Base-by-base conservation (phyloP, 2,113 vertebrate genomes). In the Athene noctua region DNA sequence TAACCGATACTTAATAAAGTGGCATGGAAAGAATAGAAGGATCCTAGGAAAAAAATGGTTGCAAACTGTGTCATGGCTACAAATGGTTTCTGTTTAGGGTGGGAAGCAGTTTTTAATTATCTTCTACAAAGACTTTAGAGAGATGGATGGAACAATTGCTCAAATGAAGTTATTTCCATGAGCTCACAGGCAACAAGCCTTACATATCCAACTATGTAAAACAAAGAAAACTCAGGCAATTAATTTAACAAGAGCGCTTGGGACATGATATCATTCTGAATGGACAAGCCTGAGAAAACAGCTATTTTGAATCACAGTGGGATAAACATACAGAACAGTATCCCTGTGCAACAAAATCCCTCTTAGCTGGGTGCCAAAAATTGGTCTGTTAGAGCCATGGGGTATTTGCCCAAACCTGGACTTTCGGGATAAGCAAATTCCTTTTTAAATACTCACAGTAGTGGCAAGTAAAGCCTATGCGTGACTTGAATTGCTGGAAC, bases 201-300 rank as follows among this genome's bases (percentile, higher is more conserved):
- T 87, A 51, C 78, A 92, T 95, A 63, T 34, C 65, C 93, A 88
- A 22, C 71, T 51, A 62, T 0, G 2, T 87, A 91, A 88, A 91
- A 29, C 73, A 91, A 92, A 92, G 83, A 55, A 82, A 95, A 70
- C 46, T 55, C 42, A 4, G n/a, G 71, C 91, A 95, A 91, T 94
- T 94, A 95, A 85, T 91, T 92, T 92, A 96, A 94, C 1, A 0
- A 90, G 91, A 90, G 62, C 6, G 13, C 68, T 79, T 77, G 73
- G 92, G 84, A 91, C 74, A 49, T 91, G 80, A 92, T 96, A 77
- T 94, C 91, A 92, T 80, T 82, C 46, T 46, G 46, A 96, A 80
- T 83, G 78, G 94, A 90, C 1, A 0, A 92, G 91, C 91, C 78
- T 90, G 74, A 96, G 84, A 94, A 90, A 95, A 91, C 42, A 66